Base-by-base conservation (phyloP, 2,113 vertebrate species). In the Oncorhynchus masou region DNA sequence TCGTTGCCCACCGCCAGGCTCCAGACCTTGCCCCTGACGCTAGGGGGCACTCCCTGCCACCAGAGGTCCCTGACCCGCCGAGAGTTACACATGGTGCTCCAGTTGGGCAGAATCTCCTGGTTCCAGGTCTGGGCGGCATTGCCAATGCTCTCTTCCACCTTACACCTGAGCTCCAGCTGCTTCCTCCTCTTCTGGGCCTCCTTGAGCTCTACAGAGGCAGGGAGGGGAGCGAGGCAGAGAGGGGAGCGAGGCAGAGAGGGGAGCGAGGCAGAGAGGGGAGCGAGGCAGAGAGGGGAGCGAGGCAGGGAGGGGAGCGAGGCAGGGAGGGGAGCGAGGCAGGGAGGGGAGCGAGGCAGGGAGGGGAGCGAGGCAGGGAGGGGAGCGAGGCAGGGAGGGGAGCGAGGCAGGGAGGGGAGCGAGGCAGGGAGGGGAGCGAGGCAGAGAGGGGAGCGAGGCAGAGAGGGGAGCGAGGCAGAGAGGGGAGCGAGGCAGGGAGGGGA, bases 31-130 rank as follows among this genome's bases (percentile, higher is more conserved):
- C 96, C 96, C 68, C 96, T 90, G 84, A 97, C 96, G 0, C 96
- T 97, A 0, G 96, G 96, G 0, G 96, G 96, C 59, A 98, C 93
- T 15, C 96, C 96, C 88, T 97, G 96, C 96, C 96, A 97, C 96
- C 96, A 98, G 0, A 98, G 88, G 22, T 97, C 96, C 27, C 96
- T 94, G 12, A 95, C 96, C 48, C 95, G 94, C 5, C 95, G 92
- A 5, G 96, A 95, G 27, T 92, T 94, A 19, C 94, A 96, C 96
- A 94, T 92, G 67, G 94, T 91, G 67, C 95, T 96, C 96, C 96
- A 97, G 91, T 98, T 95, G 0, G 96, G 96, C 60, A 98, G 67
- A 75, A 98, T 95, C 83, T 98, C 96, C 19, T 95, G 96, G 85
- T 95, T 97, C 96, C 96, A 98, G 29, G 92, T 96, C 78, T 96